Percentiles rank a stretch among this genome's conserved stretches.
These are phyloP conservation scores for Enteromius radiatus DNA, from an alignment of 2,797 vertebrate genomes.

Conservation along the genomic window DNA sequence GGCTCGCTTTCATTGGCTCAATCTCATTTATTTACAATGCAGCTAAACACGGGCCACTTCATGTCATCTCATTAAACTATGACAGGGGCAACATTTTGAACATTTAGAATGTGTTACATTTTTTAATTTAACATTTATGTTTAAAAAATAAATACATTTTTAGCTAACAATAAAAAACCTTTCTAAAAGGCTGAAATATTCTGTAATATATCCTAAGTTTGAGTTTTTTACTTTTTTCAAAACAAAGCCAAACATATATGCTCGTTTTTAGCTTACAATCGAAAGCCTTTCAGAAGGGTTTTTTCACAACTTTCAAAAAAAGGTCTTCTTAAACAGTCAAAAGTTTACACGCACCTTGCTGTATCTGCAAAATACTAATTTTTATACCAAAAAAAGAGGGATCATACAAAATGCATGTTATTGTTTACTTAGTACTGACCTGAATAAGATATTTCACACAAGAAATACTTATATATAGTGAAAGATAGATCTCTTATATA, in stretches of 20 bases:
- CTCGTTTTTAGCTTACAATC: no score
- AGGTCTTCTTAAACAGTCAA: no score
- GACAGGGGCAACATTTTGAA: not conserved
- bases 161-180: not conserved
- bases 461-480: no score
- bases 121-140: not conserved
- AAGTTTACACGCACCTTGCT: no score
- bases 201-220: not conserved
- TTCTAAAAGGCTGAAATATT: not conserved
- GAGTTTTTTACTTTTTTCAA: not conserved
- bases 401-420: no score
- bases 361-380: no score
- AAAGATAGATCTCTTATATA: no score
- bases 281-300: no score
- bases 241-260: not conserved
- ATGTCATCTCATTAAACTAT: not conserved
- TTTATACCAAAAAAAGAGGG: no score
- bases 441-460: no score
- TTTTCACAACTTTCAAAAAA: no score
- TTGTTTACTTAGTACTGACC: no score
- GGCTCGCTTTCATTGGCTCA: not conserved
- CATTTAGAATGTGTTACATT: not conserved
- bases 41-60: not conserved
- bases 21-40: not conserved
- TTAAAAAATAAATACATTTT: not conserved